phyloP scores from a whole-genome alignment of 2,797 vertebrate species.

The Girardinus metallicus region DNA sequence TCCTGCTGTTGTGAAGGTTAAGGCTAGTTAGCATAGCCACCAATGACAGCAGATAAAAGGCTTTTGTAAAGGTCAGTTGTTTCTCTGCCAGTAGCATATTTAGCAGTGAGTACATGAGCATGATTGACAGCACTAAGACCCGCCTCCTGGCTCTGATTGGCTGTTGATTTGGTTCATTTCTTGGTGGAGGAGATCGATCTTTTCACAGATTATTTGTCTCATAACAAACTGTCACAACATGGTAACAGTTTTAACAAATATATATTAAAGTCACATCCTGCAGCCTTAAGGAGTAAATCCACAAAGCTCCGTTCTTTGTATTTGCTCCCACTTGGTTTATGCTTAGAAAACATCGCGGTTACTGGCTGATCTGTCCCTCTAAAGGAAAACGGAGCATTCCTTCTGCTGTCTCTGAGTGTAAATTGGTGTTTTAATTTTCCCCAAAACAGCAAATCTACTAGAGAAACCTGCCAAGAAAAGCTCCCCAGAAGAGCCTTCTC shows the following conservation, averaged over 20 bases:
- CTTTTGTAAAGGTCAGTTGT: no score
- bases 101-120: background rate
- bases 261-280: no score
- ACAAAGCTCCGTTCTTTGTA: background rate
- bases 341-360: background rate
- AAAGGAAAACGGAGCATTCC: background rate
- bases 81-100: background rate
- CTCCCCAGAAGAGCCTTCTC: background rate
- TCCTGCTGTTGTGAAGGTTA: no score
- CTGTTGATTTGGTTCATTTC: background rate
- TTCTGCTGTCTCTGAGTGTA: background rate
- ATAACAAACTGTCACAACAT: no score
- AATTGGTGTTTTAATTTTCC: background rate
- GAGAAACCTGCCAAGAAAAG: constrained; percentile 18
- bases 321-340: background rate
- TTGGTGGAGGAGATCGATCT: no score
- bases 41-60: no score
- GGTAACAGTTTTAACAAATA: no score
- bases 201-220: no score
- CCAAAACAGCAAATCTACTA: constrained; percentile 42
- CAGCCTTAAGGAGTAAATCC: no score
- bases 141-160: background rate
- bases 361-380: background rate
- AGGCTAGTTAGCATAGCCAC: no score
- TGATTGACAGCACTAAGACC: background rate